phyloP scores from a whole-genome alignment of 1,140 invertebrate genomes.

The Drosophila elegans region DNA sequence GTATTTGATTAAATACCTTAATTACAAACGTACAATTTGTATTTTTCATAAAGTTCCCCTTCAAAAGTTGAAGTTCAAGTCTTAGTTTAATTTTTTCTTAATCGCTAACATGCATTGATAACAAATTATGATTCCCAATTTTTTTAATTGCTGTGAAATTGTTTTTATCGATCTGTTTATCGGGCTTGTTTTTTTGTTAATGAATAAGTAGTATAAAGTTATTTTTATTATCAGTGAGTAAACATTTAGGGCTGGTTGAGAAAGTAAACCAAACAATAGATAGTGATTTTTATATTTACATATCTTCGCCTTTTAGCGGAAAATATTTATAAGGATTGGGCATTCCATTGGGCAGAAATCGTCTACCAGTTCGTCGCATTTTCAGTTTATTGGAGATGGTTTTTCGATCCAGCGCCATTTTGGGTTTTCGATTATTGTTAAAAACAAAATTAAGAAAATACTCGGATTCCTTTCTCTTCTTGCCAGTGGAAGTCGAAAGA shows the following conservation, averaged over 20 bases:
- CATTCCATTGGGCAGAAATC: slow-evolving; percentile 12
- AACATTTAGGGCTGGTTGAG: background rate
- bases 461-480: background rate
- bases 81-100: background rate
- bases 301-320: slow-evolving; percentile 47
- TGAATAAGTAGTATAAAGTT: slow-evolving; percentile 8
- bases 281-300: slow-evolving; percentile 5
- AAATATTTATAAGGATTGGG: slow-evolving; percentile 28
- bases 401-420: background rate
- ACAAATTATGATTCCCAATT: background rate
- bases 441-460: slow-evolving; percentile 51
- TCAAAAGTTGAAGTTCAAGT: background rate
- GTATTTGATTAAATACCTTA: slow-evolving; percentile 24
- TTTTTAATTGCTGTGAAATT: background rate
- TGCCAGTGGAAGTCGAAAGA: background rate
- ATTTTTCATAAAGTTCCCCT: background rate
- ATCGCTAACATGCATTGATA: background rate
- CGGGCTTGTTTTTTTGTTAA: background rate
- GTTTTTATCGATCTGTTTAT: slow-evolving; percentile 7
- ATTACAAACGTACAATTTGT: background rate
- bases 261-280: background rate
- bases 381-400: background rate
- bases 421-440: slow-evolving; percentile 26
- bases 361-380: background rate
- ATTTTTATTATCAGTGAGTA: slow-evolving; percentile 22